These are phyloP conservation scores for Hirtodrosophila histrioides DNA, from an alignment of 2,888 invertebrate genomes.

Conservation along the genomic window DNA sequence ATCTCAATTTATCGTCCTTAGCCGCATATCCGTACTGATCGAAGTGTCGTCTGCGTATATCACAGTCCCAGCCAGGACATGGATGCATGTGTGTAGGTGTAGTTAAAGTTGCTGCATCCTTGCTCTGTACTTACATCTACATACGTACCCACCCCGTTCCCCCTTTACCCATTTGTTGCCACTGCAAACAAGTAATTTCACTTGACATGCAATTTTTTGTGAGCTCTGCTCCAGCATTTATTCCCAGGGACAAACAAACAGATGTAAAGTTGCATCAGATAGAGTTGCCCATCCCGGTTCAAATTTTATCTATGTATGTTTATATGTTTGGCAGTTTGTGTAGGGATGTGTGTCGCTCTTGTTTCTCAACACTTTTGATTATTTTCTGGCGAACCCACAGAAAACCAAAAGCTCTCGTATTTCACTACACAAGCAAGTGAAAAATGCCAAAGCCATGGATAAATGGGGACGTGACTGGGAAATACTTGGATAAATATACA, in stretches of 20 bases:
- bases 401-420: slow-evolving; percentile 41
- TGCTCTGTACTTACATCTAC: slow-evolving; percentile 11
- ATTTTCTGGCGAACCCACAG: slow-evolving; percentile 39
- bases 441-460: slow-evolving; percentile 46
- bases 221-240: not conserved
- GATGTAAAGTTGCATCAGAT: slow-evolving; percentile 53
- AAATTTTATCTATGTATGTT: slow-evolving; percentile 20
- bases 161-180: slow-evolving; percentile 36
- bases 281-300: slow-evolving; percentile 19
- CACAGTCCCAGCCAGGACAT: slow-evolving; percentile 32
- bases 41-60: slow-evolving; percentile 65
- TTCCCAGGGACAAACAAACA: slow-evolving; percentile 48
- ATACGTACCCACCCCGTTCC: not conserved
- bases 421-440: slow-evolving; percentile 40
- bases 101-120: slow-evolving; percentile 23
- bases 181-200: slow-evolving; percentile 71
- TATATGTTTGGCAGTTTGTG: not conserved
- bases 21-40: slow-evolving; percentile 62
- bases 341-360: slow-evolving; percentile 8
- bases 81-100: slow-evolving; percentile 14
- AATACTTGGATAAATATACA: slow-evolving; percentile 28
- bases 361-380: slow-evolving; percentile 51
- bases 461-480: slow-evolving; percentile 6
- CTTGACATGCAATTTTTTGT: slow-evolving; percentile 74
- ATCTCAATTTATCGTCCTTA: slow-evolving; percentile 76